phyloP scores from a whole-genome alignment of 2,888 invertebrate genomes.

The Plebejus melissa region DNA sequence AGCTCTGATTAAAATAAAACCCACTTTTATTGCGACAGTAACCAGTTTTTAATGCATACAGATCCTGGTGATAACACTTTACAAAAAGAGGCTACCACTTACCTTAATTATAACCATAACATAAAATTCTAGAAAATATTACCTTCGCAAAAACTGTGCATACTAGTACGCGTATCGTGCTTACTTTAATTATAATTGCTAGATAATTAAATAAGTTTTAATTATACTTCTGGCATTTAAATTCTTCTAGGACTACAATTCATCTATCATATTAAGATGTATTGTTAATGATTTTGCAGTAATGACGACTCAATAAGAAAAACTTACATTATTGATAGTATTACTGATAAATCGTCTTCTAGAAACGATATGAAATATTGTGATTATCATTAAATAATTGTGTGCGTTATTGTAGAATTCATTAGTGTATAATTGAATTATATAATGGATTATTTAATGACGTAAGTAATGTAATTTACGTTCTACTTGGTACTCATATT shows the following conservation, averaged over 20 bases:
- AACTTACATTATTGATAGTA: background rate
- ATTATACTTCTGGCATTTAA: no score
- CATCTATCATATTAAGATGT: background rate
- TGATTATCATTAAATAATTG: background rate
- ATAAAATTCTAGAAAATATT: background rate
- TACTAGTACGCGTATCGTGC: background rate
- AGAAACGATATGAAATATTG: background rate
- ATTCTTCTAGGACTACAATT: background rate
- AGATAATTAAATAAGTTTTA: background rate
- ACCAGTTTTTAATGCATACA: background rate
- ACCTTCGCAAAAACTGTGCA: background rate
- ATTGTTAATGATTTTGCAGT: background rate
- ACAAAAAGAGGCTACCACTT: background rate
- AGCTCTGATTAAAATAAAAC: background rate
- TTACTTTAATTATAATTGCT: background rate
- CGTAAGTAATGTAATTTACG: conserved; percentile 1
- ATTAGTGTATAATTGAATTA: background rate
- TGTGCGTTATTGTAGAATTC: background rate
- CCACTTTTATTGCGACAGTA: background rate
- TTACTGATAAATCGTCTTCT: background rate
- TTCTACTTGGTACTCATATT: background rate
- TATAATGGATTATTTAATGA: background rate
- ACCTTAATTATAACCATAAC: background rate
- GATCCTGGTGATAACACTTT: background rate
- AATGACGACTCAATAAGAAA: background rate